phyloP scores from a whole-genome alignment of 2,888 invertebrate species.

The Drosophila macrospina region DNA sequence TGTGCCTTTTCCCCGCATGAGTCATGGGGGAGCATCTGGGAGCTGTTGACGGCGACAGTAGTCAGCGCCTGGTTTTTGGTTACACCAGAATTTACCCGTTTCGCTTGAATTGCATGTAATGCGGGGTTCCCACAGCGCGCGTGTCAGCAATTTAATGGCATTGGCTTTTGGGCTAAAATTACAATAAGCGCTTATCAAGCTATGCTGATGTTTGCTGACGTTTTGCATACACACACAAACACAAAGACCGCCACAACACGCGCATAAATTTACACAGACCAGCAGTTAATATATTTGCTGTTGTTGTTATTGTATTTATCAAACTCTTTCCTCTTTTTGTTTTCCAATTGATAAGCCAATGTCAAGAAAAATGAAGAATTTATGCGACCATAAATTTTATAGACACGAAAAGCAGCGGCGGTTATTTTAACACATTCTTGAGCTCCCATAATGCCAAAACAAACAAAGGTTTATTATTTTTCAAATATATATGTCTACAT shows the following conservation, averaged over 20 bases:
- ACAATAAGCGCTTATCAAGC: constrained; percentile 71
- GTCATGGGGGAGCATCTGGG: constrained; percentile 39
- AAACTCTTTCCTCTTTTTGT: constrained; percentile 63
- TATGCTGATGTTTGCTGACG: constrained; percentile 56
- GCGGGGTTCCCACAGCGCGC: constrained; percentile 64
- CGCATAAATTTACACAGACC: constrained; percentile 52
- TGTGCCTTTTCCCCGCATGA: constrained; percentile 37
- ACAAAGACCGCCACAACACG: constrained; percentile 28
- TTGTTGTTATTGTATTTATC: constrained; percentile 47
- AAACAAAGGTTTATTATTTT: constrained; percentile 54
- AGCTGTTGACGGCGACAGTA: constrained; percentile 50
- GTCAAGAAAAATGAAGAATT: constrained; percentile 62
- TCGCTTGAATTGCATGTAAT: constrained; percentile 57
- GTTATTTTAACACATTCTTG: constrained; percentile 67
- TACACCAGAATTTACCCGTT: constrained; percentile 54
- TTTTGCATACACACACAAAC: constrained; percentile 31
- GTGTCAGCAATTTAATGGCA: constrained; percentile 68
- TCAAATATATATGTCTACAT: background rate
- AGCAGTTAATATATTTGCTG: constrained; percentile 12
- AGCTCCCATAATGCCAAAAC: constrained; percentile 62
- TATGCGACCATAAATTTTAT: constrained; percentile 72
- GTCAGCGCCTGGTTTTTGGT: constrained; percentile 49
- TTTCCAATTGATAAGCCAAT: constrained; percentile 70
- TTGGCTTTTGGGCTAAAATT: constrained; percentile 68
- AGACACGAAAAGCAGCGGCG: constrained; percentile 49